These are phyloP conservation scores for Megaustenia siamemsis DNA, from an alignment of 2,888 invertebrate species.

Conservation along the genomic window DNA sequence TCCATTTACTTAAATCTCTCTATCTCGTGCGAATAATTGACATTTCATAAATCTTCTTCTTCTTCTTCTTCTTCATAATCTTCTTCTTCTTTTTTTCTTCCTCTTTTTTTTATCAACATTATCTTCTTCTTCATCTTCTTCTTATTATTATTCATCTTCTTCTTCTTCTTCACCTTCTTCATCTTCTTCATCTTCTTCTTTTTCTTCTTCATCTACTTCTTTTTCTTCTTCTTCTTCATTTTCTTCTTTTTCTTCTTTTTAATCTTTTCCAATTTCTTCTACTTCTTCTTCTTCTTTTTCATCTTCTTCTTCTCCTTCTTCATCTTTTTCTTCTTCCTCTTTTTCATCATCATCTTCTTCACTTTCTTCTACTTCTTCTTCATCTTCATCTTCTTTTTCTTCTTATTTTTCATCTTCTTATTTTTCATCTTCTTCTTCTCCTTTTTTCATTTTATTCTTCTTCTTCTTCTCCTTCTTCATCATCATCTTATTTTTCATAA, in stretches of 20 bases:
- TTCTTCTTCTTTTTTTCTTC: neutral
- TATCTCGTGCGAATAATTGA: no score
- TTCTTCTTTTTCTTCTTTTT: neutral
- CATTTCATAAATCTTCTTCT: no score
- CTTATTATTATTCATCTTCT: no score
- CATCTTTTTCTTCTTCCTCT: neutral
- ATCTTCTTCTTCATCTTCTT: neutral
- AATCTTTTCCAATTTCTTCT: neutral
- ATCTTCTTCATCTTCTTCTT: slow-evolving; percentile 18
- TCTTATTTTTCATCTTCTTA: neutral
- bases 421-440: neutral
- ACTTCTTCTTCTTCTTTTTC: neutral
- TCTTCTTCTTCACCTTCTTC: neutral
- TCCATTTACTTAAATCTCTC: no score
- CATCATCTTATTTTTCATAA: neutral
- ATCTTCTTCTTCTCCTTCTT: neutral
- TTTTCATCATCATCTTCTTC: neutral
- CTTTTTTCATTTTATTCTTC: no score
- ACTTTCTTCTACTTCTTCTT: neutral
- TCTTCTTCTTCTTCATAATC: neutral
- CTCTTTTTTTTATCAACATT: neutral
- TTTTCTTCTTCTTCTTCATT: neutral
- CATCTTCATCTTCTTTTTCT: neutral
- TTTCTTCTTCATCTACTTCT: slow-evolving; percentile 1
- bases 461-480: neutral